Conservation (phyloP, 2,888 invertebrate species). For the Ennomos erosarius region DNA sequence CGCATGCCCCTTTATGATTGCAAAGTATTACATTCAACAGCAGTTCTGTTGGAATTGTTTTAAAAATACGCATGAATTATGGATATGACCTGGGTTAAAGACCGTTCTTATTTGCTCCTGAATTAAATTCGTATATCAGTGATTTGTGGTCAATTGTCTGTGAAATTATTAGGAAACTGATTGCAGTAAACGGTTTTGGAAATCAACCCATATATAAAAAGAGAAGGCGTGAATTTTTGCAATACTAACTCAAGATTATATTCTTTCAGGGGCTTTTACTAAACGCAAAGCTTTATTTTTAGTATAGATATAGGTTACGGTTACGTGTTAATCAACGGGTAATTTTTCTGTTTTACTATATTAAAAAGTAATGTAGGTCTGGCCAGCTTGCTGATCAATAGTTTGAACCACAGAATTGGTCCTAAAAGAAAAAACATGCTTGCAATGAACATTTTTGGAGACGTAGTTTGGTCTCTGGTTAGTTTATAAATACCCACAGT, state of each 20-base stretch:
- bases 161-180: slow-evolving; percentile 59
- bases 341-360: too few species aligned
- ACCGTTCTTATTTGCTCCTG: slow-evolving; percentile 59
- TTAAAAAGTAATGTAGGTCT: too few species aligned
- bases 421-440: too few species aligned
- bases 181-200: slow-evolving; percentile 42
- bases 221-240: neutral
- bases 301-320: too few species aligned
- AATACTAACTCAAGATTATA: neutral
- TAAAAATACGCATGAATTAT: slow-evolving; percentile 70
- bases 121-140: slow-evolving; percentile 59
- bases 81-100: slow-evolving; percentile 62
- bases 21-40: slow-evolving; percentile 61
- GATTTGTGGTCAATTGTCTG: slow-evolving; percentile 69
- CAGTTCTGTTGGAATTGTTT: slow-evolving; percentile 60
- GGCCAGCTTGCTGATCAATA: too few species aligned
- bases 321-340: too few species aligned
- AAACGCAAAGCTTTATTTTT: too few species aligned
- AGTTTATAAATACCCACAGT: too few species aligned
- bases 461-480: too few species aligned
- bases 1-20: slow-evolving; percentile 60
- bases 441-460: too few species aligned
- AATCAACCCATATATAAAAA: slow-evolving; percentile 13
- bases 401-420: too few species aligned
- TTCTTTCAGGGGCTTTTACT: too few species aligned